Evolutionary conservation across 1,140 invertebrate genomes (phyloP).

Genomic region (Maconellicoccus hirsutus): DNA sequence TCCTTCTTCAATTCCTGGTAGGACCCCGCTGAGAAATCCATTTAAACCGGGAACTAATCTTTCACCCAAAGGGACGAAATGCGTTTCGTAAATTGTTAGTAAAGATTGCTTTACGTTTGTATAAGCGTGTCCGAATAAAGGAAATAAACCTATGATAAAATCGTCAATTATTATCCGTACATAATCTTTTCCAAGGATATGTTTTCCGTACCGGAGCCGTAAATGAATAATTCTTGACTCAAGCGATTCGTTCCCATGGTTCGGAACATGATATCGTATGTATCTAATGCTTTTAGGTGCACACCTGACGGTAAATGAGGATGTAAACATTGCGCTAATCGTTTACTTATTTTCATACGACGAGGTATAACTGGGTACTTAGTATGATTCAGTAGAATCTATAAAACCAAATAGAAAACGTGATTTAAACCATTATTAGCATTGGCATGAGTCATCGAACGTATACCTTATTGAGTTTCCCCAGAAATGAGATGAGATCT

Average conservation of each 20-base stretch:
- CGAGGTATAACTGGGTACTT: constrained; percentile 85
- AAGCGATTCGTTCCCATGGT: constrained; percentile 74
- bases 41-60: constrained; percentile 70
- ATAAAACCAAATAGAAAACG: constrained; percentile 17
- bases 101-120: constrained; percentile 79
- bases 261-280: constrained; percentile 87
- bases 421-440: not conserved
- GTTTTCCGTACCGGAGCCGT: constrained; percentile 50
- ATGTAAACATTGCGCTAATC: constrained; percentile 90
- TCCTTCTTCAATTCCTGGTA: constrained; percentile 81
- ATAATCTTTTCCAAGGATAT: not conserved
- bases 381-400: constrained; percentile 62
- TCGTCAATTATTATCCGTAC: constrained; percentile 16
- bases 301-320: constrained; percentile 83
- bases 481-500: constrained; percentile 81
- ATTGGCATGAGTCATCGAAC: not conserved
- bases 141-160: constrained; percentile 63
- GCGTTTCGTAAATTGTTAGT: constrained; percentile 79
- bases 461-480: constrained; percentile 80
- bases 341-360: constrained; percentile 80
- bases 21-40: constrained; percentile 72
- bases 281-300: constrained; percentile 85
- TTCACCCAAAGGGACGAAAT: constrained; percentile 75
- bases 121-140: constrained; percentile 74
- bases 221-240: constrained; percentile 76